phyloP scores from a whole-genome alignment of 2,113 vertebrate genomes.

The Prunella himalayana region DNA sequence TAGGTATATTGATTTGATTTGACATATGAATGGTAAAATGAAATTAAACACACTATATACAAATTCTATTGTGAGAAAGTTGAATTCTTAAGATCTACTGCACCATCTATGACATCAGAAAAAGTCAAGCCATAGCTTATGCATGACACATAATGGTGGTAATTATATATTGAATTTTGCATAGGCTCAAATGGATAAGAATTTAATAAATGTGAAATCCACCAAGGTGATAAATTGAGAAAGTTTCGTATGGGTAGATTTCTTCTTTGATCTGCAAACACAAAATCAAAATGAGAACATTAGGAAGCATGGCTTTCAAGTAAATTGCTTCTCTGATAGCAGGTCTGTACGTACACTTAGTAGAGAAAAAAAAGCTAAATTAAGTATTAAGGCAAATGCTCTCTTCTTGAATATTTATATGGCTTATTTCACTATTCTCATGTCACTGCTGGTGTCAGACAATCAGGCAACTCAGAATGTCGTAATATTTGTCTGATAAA shows the following conservation, averaged over 20 bases:
- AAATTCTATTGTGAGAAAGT: background rate
- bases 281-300: slow-evolving; percentile 67
- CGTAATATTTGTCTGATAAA: slow-evolving; percentile 28
- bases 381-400: slow-evolving; percentile 38
- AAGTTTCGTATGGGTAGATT: slow-evolving; percentile 48
- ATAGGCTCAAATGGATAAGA: slow-evolving; percentile 56
- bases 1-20: background rate
- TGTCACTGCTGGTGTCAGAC: background rate
- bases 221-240: slow-evolving; percentile 58
- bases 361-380: slow-evolving; percentile 45
- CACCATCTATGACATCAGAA: background rate
- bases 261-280: slow-evolving; percentile 72
- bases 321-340: slow-evolving; percentile 69
- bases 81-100: background rate
- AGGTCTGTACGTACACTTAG: slow-evolving; percentile 1
- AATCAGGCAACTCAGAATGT: background rate
- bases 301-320: slow-evolving; percentile 54
- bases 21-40: background rate
- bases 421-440: slow-evolving; percentile 13
- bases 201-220: slow-evolving; percentile 70
- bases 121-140: background rate
- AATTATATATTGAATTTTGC: slow-evolving; percentile 64
- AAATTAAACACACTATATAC: background rate
- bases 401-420: slow-evolving; percentile 54
- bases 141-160: slow-evolving; percentile 24